Base-by-base conservation (phyloP, 2,797 vertebrate species). In the Sus cebifrons region DNA sequence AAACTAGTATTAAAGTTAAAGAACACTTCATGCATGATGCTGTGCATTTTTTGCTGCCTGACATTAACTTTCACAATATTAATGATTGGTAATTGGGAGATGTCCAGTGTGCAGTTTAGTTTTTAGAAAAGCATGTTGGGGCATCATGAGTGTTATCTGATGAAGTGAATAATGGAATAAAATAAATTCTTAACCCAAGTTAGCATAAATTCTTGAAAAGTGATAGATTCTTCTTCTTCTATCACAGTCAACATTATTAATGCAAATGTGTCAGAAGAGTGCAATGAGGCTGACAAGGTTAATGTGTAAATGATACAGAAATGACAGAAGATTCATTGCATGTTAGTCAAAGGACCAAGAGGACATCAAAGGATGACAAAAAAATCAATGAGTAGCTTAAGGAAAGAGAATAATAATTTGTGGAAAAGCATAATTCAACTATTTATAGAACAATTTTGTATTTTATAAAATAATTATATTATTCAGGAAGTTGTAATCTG, bases 221-320 rank as follows among this genome's bases (percentile, higher is more conserved):
- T 93, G 32, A 93, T 93, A 17, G 40, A 65, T 96, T 81, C 29
- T 52, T 5, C 13, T 1, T 91, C 11, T 85, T 93, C 40, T 82
- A n/a, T 89, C 60, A 73, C 15, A 87, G 81, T 44, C 84, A 92
- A 70, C 23, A 84, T 93, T 95, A 95, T 64, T 97, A 95, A 96
- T 86, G 54, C 32, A 87, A 89, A 75, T 78, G 16, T 94, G 71
- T 94, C 88, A 92, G 74, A 97, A 90, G 36, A 68, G 58, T 82
- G n/a, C 44, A 56, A 58, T 88, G 88, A 68, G 32, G 12, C 77
- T 94, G 90, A 77, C 64, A 85, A 52, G 29, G 94, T 96, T 96
- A 93, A 89, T 79, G 77, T 64, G 21, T 73, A 94, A 94, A 82
- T 96, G 92, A 96, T 40, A 44, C 29, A 82, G 71, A 97, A 93